These are phyloP conservation scores for Datnioides undecimradiatus DNA, from an alignment of 2,113 vertebrate species.

Conservation along the genomic window DNA sequence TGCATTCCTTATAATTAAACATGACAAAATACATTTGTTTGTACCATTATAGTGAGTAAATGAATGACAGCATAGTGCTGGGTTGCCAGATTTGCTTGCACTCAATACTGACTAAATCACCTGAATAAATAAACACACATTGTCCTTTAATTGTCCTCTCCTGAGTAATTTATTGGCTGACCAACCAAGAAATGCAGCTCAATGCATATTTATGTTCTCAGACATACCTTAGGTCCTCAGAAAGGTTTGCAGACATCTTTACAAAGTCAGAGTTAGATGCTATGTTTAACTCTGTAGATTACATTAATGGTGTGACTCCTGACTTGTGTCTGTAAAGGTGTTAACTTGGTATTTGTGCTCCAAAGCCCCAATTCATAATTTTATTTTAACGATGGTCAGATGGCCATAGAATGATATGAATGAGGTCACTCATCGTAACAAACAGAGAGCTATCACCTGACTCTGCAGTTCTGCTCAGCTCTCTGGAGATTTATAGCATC, in stretches of 20 bases:
- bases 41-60: not conserved
- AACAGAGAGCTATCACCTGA: conserved; percentile 3
- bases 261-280: not conserved
- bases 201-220: conserved; percentile 38
- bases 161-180: conserved; percentile 41
- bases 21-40: not conserved
- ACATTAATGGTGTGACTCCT: not conserved
- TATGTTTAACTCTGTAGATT: not conserved
- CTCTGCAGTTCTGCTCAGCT: not conserved
- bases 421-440: not conserved
- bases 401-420: not conserved
- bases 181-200: conserved; percentile 33
- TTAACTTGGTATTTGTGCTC: not conserved
- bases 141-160: conserved; percentile 60
- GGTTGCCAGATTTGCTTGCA: conserved; percentile 19
- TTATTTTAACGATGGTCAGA: not conserved
- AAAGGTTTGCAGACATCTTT: conserved; percentile 3
- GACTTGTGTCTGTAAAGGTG: not conserved
- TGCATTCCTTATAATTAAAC: conserved; percentile 2
- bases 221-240: not conserved
- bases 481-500: not conserved
- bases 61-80: not conserved
- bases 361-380: not conserved
- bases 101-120: conserved; percentile 16
- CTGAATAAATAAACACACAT: conserved; percentile 55